Percentiles rank a stretch among this genome's conserved stretches.
Evolutionary conservation across 2,888 invertebrate species (phyloP).

Genomic region (Monoplex corrugatus): DNA sequence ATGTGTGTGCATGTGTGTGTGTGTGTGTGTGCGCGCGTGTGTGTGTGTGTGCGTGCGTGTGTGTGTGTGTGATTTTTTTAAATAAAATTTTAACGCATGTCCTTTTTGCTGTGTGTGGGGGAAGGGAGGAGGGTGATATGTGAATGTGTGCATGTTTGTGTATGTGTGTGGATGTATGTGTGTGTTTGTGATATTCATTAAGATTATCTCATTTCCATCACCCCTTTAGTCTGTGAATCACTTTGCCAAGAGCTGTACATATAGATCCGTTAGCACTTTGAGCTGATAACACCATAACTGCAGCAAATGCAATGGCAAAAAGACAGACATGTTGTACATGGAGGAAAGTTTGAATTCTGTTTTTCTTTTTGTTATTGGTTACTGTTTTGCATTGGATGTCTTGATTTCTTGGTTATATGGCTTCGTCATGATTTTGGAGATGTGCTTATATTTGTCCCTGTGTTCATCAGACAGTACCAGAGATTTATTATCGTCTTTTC

Average conservation of each 20-base stretch:
- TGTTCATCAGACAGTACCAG: neutral
- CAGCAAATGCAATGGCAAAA: too few relatives aligned
- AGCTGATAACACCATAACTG: too few relatives aligned
- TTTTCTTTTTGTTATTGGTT: neutral
- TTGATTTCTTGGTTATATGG: neutral
- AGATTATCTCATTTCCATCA: neutral
- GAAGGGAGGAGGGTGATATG: too few relatives aligned
- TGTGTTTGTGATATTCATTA: neutral
- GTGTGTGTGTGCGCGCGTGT: neutral
- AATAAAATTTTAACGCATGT: neutral
- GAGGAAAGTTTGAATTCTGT: neutral
- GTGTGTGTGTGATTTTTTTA: neutral
- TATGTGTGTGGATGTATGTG: neutral
- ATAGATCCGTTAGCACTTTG: too few relatives aligned
- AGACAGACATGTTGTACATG: constrained; percentile 7
- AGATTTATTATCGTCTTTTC: neutral
- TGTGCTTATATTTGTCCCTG: neutral
- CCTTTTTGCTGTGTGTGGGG: neutral
- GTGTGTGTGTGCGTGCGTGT: neutral
- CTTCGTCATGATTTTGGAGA: neutral
- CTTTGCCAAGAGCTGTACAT: neutral
- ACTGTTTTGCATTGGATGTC: neutral
- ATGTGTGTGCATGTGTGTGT: neutral
- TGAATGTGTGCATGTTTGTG: neutral
- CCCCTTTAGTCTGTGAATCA: too few relatives aligned